phyloP scores from a whole-genome alignment of 2,797 vertebrate species.

The Fistularia commersonii region DNA sequence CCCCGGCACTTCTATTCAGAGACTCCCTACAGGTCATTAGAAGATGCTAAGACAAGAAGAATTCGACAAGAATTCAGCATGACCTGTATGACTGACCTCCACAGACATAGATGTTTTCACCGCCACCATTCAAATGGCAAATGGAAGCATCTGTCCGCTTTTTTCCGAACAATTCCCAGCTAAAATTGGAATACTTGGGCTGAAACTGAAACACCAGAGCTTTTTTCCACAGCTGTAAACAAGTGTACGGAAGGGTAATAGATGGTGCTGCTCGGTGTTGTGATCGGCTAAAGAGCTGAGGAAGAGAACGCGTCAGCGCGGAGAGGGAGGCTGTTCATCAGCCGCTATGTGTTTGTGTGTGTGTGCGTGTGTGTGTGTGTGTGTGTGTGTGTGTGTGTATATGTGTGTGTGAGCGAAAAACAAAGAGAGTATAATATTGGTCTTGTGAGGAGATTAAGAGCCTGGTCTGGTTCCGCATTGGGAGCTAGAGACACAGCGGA shows the following conservation, averaged over 20 bases:
- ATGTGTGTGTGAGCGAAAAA: slow-evolving; percentile 14
- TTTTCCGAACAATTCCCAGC: no score
- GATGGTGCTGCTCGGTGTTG: slow-evolving; percentile 43
- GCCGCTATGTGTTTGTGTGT: slow-evolving; percentile 19
- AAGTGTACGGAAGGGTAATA: slow-evolving; percentile 32
- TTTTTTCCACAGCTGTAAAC: not conserved
- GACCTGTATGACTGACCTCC: no score
- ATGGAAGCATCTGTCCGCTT: no score
- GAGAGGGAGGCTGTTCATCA: slow-evolving; percentile 56
- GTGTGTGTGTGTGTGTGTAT: slow-evolving; percentile 10
- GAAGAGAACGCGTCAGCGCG: slow-evolving; percentile 46
- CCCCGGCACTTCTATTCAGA: no score
- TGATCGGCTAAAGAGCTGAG: slow-evolving; percentile 56
- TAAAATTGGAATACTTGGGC: no score
- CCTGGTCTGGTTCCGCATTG: slow-evolving; percentile 30
- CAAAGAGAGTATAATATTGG: slow-evolving; percentile 38
- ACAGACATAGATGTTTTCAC: no score
- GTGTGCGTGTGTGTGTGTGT: not conserved
- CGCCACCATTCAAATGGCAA: no score
- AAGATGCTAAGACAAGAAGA: no score
- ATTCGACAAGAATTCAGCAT: no score
- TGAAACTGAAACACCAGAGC: not conserved
- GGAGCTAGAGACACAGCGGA: slow-evolving; percentile 20
- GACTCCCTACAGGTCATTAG: no score
- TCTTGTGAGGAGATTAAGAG: slow-evolving; percentile 50